Evolutionary conservation across 2,113 vertebrate species (phyloP), one percentile per base, ranked within the genome.

Genomic region (Brachypteracias leptosomus): DNA sequence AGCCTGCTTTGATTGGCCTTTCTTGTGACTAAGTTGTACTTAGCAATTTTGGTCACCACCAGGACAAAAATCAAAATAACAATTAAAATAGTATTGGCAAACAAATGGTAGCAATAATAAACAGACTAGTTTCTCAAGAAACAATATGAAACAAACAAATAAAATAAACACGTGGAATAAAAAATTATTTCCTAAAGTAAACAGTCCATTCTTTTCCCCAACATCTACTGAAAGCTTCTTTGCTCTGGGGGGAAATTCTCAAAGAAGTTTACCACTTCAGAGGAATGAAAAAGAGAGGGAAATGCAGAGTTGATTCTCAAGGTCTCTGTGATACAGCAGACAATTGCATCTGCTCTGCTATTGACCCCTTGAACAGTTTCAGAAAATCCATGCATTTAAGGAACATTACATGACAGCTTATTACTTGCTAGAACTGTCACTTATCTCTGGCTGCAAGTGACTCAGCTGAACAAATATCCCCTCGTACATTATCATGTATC

Each of bases 361-460:
- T 46, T 93, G 92, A 92, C 88, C 85, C 61, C 46, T 78, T 44
- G 93, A 88, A 95, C 31, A 70, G 79, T 68, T 97, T 94, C 92
- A 95, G 88, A 89, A 90, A 96, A 96, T 84, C 92, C 84, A 90
- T 88, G 82, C 95, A 93, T 93, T 95, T 94, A 94, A 94, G 95
- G 85, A 97, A 94, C 82, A 65, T 85, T 90, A 68, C 92, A 90
- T 87, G 90, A 95, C 90, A 96, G 76, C 90, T 96, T 93, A 96
- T 94, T 94, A 87, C 90, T 94, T 78, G 52, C 92, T 74, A 87
- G 95, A 87, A 68, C 90, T 90, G 83, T 94, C 95, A 96, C 55
- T 96, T 89, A 79, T 12, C 79, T 66, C 61, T 66, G 93, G 52
- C 88, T 96, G 86, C 68, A 65, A 93, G 95, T 96, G 96, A 97